Base-by-base conservation (phyloP, 2,888 invertebrate species). In the Eumerus sabulonum region DNA sequence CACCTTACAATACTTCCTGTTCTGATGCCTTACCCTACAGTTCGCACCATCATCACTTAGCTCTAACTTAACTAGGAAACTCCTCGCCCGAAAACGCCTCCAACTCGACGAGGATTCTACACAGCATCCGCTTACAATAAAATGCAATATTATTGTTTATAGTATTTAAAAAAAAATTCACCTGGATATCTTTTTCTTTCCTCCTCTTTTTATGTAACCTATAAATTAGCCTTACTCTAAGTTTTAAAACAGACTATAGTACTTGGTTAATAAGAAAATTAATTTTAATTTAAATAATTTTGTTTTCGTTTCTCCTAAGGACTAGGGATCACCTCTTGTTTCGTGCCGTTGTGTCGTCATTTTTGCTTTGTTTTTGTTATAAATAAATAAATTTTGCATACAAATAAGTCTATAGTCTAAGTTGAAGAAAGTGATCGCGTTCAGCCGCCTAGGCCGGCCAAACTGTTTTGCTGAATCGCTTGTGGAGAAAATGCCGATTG, bases 401-500 rank as follows among this genome's bases (percentile, higher is more conserved):
- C 44, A 36, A 36, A 38, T 38, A 56, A 53, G 27, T 42, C 17
- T 44, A 62, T 54, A 57, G 51, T 42, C 60, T 44, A 51, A 57
- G n/a, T n/a, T 56, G 44, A 47, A 35, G n/a, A 4, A 12, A 40
- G 2, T 0, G 44, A 35, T 35, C 1, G 1, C 7, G 9, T 27
- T 67, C 40, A 77, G 17, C 77, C 77, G 48, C 77, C 67, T 12
- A 77, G 48, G 9, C 67, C 62, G 11, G 53, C 13, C 42, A 77
- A 57, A 57, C 51, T 71, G 7, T 70, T 64, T 51, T 81, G 81
- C 14, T 57, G 72, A 7, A 82, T 35, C 50, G 81, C 66, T 40
- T 92, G 92, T 3, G 91, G 90, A 73, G 90, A 90, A 74, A 93
- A 91, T 82, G 93, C 92, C 71, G 90, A 92, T 87, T 93, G 93